Conservation (phyloP, 2,113 vertebrate species). For the Apteryx owenii region DNA sequence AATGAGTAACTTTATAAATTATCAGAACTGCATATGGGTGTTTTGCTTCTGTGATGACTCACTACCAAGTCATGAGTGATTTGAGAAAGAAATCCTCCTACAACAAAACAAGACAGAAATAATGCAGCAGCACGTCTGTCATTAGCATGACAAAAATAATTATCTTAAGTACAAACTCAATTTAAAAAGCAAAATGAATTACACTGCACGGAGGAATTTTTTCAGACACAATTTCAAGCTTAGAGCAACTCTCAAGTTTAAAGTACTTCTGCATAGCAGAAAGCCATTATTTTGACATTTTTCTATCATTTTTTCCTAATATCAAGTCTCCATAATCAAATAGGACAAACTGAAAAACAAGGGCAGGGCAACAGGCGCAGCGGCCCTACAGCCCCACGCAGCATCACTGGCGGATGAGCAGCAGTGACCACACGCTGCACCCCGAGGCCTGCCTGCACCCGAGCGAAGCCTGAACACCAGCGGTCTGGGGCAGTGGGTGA, state of each 20-base stretch:
- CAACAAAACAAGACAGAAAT: background rate
- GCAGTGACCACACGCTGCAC: background rate
- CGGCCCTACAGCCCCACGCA: too few relatives aligned
- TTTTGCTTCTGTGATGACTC: background rate
- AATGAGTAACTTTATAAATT: background rate
- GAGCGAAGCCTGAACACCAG: too few relatives aligned
- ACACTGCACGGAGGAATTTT: background rate
- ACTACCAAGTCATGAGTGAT: background rate
- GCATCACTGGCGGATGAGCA: background rate
- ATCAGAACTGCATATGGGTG: background rate
- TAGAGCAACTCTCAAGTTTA: background rate
- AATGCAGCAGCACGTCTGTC: background rate
- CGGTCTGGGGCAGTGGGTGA: too few relatives aligned
- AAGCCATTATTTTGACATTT: background rate
- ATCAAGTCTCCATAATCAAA: background rate
- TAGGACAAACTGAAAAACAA: background rate
- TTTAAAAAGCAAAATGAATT: background rate
- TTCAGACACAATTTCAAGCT: background rate
- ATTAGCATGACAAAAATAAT: background rate
- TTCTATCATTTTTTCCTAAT: fast-evolving
- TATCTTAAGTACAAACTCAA: background rate
- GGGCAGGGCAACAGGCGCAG: background rate
- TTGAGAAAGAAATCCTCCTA: background rate
- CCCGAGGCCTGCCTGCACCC: background rate
- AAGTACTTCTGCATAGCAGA: background rate